Conservation (phyloP, 2,888 invertebrate species). For the Hirtodrosophila alboralis region DNA sequence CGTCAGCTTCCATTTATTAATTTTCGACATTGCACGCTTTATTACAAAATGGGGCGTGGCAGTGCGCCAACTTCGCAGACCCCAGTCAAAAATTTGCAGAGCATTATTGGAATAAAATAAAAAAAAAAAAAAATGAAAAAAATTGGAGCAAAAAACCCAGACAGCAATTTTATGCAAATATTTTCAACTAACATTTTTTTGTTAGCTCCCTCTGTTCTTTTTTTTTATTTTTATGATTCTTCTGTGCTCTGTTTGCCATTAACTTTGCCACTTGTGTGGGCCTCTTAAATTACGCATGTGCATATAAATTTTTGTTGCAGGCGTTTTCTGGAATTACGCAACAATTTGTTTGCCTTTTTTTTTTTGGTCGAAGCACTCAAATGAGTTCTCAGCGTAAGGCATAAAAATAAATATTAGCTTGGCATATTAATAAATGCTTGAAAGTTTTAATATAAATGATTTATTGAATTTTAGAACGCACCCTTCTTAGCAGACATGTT, state of each 20-base stretch:
- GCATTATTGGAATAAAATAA: conserved; percentile 4
- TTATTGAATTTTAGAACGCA: too few relatives aligned
- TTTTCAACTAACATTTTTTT: conserved; percentile 36
- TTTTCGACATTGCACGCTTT: conserved; percentile 64
- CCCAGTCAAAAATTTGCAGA: conserved; percentile 27
- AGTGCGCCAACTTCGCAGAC: conserved; percentile 45
- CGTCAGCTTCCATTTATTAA: conserved; percentile 66
- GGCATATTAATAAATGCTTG: conserved; percentile 4
- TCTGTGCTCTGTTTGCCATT: conserved; percentile 11
- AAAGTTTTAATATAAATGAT: background rate
- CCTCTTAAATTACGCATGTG: conserved; percentile 25
- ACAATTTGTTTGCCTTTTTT: conserved; percentile 12
- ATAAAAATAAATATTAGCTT: conserved; percentile 9
- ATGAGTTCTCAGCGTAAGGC: background rate
- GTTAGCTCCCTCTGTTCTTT: background rate
- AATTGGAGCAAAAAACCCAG: background rate
- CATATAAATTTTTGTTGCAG: conserved; percentile 15
- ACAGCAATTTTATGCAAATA: conserved; percentile 51
- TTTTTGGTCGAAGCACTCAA: too few relatives aligned
- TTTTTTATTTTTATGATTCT: background rate
- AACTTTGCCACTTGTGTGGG: conserved; percentile 21
- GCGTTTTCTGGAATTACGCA: conserved; percentile 7
- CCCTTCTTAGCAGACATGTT: too few relatives aligned
- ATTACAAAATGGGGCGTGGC: conserved; percentile 56
- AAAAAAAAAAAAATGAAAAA: background rate